These are phyloP conservation scores for Nothocercus nigrocapillus DNA, from an alignment of 2,113 vertebrate genomes.

Conservation along the genomic window DNA sequence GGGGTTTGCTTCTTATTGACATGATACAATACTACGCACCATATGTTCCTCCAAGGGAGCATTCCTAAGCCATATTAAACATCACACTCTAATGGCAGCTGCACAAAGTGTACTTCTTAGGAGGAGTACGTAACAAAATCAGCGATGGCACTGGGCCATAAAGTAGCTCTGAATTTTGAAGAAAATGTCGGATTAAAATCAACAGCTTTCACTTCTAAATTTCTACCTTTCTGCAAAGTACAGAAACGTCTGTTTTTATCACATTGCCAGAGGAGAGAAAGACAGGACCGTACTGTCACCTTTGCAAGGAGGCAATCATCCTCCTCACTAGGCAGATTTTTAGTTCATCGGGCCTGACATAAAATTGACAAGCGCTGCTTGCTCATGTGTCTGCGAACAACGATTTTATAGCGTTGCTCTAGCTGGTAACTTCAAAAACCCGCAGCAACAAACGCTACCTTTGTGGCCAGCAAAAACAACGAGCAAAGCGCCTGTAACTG, in stretches of 20 bases:
- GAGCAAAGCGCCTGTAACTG: slow-evolving; percentile 65
- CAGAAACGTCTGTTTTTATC: background rate
- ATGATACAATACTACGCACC: slow-evolving; percentile 7
- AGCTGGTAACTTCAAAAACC: slow-evolving; percentile 20
- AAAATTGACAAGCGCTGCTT: background rate
- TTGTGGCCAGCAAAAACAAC: slow-evolving; percentile 55
- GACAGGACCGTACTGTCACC: background rate
- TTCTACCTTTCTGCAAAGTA: background rate
- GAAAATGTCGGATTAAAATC: background rate
- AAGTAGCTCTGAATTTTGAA: background rate
- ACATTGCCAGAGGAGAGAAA: background rate
- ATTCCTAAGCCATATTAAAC: slow-evolving; percentile 49
- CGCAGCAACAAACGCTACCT: slow-evolving; percentile 32
- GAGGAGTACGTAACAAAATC: background rate
- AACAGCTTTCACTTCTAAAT: background rate
- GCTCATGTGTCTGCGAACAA: slow-evolving; percentile 16
- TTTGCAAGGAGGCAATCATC: background rate
- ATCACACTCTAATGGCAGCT: background rate
- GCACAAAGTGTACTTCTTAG: background rate
- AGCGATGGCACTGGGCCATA: background rate
- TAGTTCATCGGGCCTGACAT: background rate
- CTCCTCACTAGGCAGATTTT: slow-evolving; percentile 9
- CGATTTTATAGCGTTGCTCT: background rate
- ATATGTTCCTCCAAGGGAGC: slow-evolving; percentile 28
- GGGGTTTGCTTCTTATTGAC: slow-evolving; percentile 26